phyloP scores from a whole-genome alignment of 2,888 invertebrate species.

The Aplocera efformata region DNA sequence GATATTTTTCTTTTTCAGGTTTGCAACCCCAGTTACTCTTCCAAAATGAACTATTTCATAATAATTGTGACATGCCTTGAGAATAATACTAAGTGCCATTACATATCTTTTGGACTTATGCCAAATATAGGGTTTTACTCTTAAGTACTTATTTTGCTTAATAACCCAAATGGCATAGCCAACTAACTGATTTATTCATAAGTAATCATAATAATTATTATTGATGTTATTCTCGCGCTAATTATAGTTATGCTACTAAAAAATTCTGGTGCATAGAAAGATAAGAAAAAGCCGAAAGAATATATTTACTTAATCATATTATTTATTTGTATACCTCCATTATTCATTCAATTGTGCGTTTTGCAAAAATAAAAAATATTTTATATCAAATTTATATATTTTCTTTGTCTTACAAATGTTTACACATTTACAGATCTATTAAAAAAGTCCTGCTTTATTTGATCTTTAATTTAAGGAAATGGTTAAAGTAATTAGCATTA shows the following conservation, averaged over 20 bases:
- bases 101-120: constrained; percentile 6
- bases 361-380: constrained; percentile 43
- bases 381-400: constrained; percentile 48
- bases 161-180: constrained; percentile 11
- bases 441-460: constrained; percentile 36
- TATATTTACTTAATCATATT: constrained; percentile 37
- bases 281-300: constrained; percentile 43
- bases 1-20: constrained; percentile 33
- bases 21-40: constrained; percentile 27
- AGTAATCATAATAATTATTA: constrained; percentile 20
- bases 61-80: constrained; percentile 23
- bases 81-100: constrained; percentile 16
- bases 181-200: constrained; percentile 17
- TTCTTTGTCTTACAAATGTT: constrained; percentile 33
- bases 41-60: constrained; percentile 34
- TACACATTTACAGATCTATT: constrained; percentile 13
- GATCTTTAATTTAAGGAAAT: constrained; percentile 10
- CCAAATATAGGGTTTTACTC: constrained; percentile 17
- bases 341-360: constrained; percentile 30
- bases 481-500: constrained; percentile 1
- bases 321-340: constrained; percentile 26
- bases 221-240: constrained; percentile 27
- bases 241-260: constrained; percentile 26
- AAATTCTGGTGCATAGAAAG: constrained; percentile 52
- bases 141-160: constrained; percentile 12